A percentile compares a stretch with the other conserved stretches of the same genome.
phyloP scores from a whole-genome alignment of 2,113 vertebrate species.

The Pelobates fuscus region DNA sequence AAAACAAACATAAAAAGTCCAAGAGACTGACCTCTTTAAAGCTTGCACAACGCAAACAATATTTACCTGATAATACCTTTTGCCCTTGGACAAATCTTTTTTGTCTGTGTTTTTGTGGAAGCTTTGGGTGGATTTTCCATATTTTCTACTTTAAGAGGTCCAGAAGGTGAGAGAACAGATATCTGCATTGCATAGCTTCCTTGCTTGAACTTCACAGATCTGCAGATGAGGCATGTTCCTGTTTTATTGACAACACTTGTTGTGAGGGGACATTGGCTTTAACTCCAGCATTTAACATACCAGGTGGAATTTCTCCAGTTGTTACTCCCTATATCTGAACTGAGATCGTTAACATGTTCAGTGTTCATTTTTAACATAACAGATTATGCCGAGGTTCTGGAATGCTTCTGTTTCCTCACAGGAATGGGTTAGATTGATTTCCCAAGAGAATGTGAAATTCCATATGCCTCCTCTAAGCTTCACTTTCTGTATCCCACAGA shows the following conservation, averaged over 20 bases:
- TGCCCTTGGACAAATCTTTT: constrained; percentile 13
- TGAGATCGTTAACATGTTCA: neutral
- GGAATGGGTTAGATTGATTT: constrained; percentile 1
- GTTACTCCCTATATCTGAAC: neutral
- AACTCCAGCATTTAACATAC: neutral
- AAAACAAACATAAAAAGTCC: no score
- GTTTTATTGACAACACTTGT: neutral
- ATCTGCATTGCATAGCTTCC: constrained; percentile 7
- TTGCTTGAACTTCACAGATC: neutral
- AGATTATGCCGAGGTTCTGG: neutral
- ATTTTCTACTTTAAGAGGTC: neutral
- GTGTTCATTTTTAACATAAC: neutral
- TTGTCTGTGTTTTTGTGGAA: neutral
- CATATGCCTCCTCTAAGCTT: neutral
- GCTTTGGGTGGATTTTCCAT: neutral
- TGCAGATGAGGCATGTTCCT: constrained; percentile 14
- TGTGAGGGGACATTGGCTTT: neutral
- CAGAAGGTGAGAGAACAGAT: neutral
- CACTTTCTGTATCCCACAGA: no score
- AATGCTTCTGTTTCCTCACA: neutral
- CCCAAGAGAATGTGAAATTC: constrained; percentile 33
- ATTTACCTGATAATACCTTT: constrained; percentile 47
- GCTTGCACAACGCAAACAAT: neutral
- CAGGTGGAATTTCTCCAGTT: neutral
- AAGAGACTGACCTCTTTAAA: neutral